Evolutionary conservation across 2,888 invertebrate genomes (phyloP).

Genomic region (Unio delphinus): DNA sequence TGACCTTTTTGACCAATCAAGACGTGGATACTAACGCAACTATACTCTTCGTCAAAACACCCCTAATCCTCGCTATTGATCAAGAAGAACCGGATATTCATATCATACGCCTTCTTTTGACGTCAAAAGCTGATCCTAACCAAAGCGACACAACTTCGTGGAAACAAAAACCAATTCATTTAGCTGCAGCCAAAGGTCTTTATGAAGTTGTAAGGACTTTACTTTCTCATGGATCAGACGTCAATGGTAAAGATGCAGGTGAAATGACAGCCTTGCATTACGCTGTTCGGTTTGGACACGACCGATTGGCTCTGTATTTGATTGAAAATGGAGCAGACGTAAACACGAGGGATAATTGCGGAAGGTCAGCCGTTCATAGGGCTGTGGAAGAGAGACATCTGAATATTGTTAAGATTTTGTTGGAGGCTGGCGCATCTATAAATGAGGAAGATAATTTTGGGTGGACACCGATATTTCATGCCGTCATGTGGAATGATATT

Average conservation of each 20-base stretch:
- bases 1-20: slow-evolving; percentile 14
- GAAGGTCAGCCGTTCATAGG: slow-evolving; percentile 26
- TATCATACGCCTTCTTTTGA: slow-evolving; percentile 13
- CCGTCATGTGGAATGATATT: slow-evolving; percentile 20
- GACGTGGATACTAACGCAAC: slow-evolving; percentile 30
- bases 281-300: slow-evolving; percentile 20
- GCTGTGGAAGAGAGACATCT: slow-evolving; percentile 22
- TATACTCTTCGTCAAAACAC: slow-evolving; percentile 28
- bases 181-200: slow-evolving; percentile 16
- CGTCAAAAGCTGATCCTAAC: slow-evolving; percentile 17
- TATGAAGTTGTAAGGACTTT: slow-evolving; percentile 16
- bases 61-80: slow-evolving; percentile 27
- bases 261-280: slow-evolving; percentile 21
- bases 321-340: slow-evolving; percentile 15
- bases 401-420: slow-evolving; percentile 16
- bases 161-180: slow-evolving; percentile 21
- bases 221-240: slow-evolving; percentile 8
- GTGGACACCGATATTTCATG: slow-evolving; percentile 34
- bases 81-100: slow-evolving; percentile 12
- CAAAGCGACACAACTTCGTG: slow-evolving; percentile 16
- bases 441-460: slow-evolving; percentile 21
- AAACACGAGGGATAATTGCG: slow-evolving; percentile 14
- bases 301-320: slow-evolving; percentile 24
- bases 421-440: slow-evolving; percentile 20
- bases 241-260: slow-evolving; percentile 22